phyloP scores from a whole-genome alignment of 37 sponge, comb jelly and placozoan genomes.

The Aplysina aerophoba region DNA sequence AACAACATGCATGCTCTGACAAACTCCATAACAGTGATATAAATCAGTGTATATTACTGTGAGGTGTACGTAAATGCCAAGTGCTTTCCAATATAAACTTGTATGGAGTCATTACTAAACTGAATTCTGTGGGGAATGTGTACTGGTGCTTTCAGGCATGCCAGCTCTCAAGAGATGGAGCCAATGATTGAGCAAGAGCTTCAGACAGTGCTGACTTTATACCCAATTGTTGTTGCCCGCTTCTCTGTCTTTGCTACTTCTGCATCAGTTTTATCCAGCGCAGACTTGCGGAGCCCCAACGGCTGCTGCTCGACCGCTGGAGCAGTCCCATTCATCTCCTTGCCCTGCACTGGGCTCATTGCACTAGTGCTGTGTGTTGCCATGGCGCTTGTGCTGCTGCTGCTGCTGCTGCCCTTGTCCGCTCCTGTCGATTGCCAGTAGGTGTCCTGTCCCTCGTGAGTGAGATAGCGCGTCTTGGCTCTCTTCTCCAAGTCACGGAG shows the following conservation, averaged over 20 bases:
- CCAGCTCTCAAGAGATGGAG: too few species aligned
- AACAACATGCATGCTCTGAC: too few species aligned
- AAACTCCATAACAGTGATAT: too few species aligned
- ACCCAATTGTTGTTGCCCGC: slow-evolving; percentile 65
- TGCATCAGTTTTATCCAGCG: slow-evolving; percentile 33
- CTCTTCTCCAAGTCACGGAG: slow-evolving; percentile 71
- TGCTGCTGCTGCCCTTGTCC: slow-evolving; percentile 35
- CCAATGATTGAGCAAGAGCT: too few species aligned
- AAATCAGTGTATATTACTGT: too few species aligned
- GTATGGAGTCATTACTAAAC: too few species aligned
- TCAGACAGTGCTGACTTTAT: slow-evolving; percentile 68
- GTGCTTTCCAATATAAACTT: too few species aligned
- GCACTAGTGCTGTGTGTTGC: not conserved
- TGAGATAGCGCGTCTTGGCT: slow-evolving; percentile 76
- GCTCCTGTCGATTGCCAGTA: slow-evolving; percentile 73
- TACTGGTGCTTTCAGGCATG: too few species aligned
- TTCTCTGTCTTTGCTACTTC: slow-evolving; percentile 41
- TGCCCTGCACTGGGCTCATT: not conserved
- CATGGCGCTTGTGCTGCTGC: not conserved
- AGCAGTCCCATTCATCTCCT: not conserved
- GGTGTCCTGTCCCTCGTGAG: slow-evolving; percentile 80
- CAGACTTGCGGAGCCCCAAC: not conserved
- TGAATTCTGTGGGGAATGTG: too few species aligned
- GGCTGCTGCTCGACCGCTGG: not conserved
- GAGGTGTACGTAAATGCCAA: too few species aligned